Percentiles rank a stretch among this genome's conserved stretches.
phyloP scores from a whole-genome alignment of 2,113 vertebrate species.

The Sardina pilchardus region DNA sequence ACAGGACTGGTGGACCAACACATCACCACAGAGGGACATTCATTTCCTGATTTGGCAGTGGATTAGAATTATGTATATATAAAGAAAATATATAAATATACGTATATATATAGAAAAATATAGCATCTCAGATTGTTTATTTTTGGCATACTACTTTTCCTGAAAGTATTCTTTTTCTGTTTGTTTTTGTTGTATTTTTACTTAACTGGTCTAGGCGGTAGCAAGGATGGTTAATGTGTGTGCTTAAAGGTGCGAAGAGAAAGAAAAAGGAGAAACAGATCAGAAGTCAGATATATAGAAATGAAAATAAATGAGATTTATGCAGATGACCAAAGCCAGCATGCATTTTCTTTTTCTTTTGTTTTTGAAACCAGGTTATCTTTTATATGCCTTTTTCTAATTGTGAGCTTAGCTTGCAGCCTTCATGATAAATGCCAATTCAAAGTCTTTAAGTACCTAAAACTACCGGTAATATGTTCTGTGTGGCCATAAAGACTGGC shows the following conservation, averaged over 20 bases:
- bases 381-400: constrained; percentile 22
- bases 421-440: constrained; percentile 48
- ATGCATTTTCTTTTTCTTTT: constrained; percentile 70
- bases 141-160: constrained; percentile 33
- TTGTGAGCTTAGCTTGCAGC: constrained; percentile 58
- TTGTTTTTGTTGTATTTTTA: constrained; percentile 74
- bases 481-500: not conserved
- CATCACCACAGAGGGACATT: constrained; percentile 57
- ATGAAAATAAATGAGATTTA: constrained; percentile 87
- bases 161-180: constrained; percentile 48
- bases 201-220: constrained; percentile 99
- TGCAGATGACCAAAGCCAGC: constrained; percentile 86
- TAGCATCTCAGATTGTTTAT: constrained; percentile 17
- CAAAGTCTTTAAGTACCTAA: not conserved
- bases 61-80: constrained; percentile 35
- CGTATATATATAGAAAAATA: not conserved
- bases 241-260: constrained; percentile 93
- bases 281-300: constrained; percentile 93
- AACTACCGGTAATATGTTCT: not conserved
- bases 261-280: constrained; percentile 96
- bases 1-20: constrained; percentile 59
- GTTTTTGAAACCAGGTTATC: constrained; percentile 34
- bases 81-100: not conserved
- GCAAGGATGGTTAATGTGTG: constrained; percentile 99
- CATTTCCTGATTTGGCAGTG: constrained; percentile 53